Evolutionary conservation across 2,888 invertebrate genomes (phyloP).

Genomic region (Cheilosia vulpina): DNA sequence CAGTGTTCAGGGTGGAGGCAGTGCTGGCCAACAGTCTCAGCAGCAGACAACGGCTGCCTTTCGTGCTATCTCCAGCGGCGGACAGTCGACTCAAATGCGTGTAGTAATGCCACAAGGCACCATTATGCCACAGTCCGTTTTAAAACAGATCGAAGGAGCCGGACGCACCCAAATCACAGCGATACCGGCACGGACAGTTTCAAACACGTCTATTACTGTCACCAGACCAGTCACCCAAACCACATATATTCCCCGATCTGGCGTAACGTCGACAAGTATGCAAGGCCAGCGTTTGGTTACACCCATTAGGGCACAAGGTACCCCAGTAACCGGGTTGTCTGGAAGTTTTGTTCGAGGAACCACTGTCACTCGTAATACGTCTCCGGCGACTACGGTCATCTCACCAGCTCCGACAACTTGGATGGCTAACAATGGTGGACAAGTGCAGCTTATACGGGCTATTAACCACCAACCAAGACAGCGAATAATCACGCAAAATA

Average conservation of each 20-base stretch:
- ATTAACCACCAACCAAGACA: conserved; percentile 81
- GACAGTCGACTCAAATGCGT: conserved; percentile 82
- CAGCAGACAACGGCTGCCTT: conserved; percentile 80
- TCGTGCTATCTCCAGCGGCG: conserved; percentile 80
- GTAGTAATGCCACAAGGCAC: conserved; percentile 82
- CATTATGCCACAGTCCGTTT: conserved; percentile 84
- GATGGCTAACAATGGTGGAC: conserved; percentile 81
- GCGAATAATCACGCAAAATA: conserved; percentile 82
- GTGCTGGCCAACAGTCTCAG: conserved; percentile 51
- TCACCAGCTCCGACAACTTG: conserved; percentile 82
- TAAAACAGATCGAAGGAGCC: conserved; percentile 84
- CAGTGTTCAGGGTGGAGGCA: conserved; percentile 76
- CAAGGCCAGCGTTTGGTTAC: conserved; percentile 81
- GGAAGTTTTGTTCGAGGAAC: conserved; percentile 82
- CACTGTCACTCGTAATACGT: conserved; percentile 78
- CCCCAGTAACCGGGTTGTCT: conserved; percentile 78
- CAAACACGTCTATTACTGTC: conserved; percentile 83
- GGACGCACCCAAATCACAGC: conserved; percentile 82
- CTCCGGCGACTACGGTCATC: conserved; percentile 82
- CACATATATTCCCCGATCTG: conserved; percentile 82
- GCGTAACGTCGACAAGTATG: conserved; percentile 82
- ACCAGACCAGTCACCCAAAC: conserved; percentile 82
- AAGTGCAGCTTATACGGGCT: conserved; percentile 83
- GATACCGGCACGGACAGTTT: conserved; percentile 82
- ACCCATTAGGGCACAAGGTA: conserved; percentile 80